phyloP scores from a whole-genome alignment of 2,797 vertebrate genomes.

The Dipus sagitta region DNA sequence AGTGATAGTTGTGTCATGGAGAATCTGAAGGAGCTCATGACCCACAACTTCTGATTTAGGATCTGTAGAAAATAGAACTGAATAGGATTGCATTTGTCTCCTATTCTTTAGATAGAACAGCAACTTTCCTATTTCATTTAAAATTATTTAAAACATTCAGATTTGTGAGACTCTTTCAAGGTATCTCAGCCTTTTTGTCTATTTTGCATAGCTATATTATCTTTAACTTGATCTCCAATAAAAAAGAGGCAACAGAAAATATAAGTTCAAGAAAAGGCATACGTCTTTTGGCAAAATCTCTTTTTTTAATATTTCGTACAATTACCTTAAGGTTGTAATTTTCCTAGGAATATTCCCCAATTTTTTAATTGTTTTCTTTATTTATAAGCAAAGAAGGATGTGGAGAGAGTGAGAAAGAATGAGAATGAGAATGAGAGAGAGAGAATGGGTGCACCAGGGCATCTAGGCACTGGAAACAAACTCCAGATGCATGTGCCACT shows the following conservation, averaged over 20 bases:
- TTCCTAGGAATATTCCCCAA: not conserved
- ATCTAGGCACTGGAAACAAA: too few relatives aligned
- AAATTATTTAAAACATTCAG: not conserved
- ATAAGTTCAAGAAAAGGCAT: not conserved
- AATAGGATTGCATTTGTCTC: not conserved
- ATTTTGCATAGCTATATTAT: not conserved
- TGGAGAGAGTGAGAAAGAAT: too few relatives aligned
- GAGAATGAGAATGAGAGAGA: too few relatives aligned
- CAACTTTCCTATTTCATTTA: conserved; percentile 12
- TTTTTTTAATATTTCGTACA: not conserved
- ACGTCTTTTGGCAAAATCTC: too few relatives aligned
- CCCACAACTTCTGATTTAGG: not conserved
- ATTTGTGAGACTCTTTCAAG: conserved; percentile 26
- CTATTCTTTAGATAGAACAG: not conserved
- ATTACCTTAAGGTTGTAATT: not conserved
- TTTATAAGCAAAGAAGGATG: too few relatives aligned
- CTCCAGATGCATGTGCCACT: too few relatives aligned
- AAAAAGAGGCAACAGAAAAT: not conserved
- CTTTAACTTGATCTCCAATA: not conserved
- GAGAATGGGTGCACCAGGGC: too few relatives aligned
- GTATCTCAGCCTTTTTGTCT: not conserved
- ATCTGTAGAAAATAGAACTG: not conserved
- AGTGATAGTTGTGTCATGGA: not conserved
- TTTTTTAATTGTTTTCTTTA: not conserved
- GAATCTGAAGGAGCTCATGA: not conserved